Percentiles rank a stretch among this genome's conserved stretches.
phyloP scores from a whole-genome alignment of 1,140 invertebrate species.

The Drosophila repletoides region DNA sequence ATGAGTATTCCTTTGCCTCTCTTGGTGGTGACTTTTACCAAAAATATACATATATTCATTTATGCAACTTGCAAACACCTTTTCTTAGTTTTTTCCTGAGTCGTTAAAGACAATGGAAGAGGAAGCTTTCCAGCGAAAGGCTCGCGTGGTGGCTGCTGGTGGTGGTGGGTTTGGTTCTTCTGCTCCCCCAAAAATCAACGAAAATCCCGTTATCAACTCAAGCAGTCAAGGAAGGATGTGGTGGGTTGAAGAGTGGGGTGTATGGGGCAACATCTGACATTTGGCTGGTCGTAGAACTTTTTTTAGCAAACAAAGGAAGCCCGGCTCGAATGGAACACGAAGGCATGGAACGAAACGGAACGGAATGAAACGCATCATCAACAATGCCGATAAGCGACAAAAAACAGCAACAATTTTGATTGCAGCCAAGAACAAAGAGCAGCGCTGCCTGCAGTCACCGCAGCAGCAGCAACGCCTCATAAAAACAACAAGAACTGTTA shows the following conservation, averaged over 20 bases:
- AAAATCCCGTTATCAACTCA: conserved; percentile 14
- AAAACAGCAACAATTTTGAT: conserved; percentile 30
- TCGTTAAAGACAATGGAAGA: no score
- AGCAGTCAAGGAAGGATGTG: not conserved
- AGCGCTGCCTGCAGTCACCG: conserved; percentile 6
- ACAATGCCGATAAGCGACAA: not conserved
- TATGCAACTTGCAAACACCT: conserved; percentile 13
- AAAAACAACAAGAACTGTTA: not conserved
- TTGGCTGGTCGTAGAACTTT: conserved; percentile 47
- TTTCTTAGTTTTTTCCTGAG: no score
- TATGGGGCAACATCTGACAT: conserved; percentile 23
- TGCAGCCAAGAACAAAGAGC: conserved; percentile 45
- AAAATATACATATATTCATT: conserved; percentile 26
- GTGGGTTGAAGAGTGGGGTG: not conserved
- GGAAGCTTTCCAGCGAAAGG: not conserved
- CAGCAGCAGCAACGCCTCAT: not conserved
- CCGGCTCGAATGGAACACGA: no score
- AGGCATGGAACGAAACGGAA: no score
- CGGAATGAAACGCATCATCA: conserved; percentile 13
- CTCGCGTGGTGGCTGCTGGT: not conserved
- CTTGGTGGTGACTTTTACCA: conserved; percentile 25
- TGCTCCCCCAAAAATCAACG: no score
- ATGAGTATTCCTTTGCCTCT: not conserved
- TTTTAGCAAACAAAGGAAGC: conserved; percentile 41
- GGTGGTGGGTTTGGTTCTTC: conserved; percentile 1